phyloP scores from a whole-genome alignment of 2,888 invertebrate genomes.

The Automeris io region DNA sequence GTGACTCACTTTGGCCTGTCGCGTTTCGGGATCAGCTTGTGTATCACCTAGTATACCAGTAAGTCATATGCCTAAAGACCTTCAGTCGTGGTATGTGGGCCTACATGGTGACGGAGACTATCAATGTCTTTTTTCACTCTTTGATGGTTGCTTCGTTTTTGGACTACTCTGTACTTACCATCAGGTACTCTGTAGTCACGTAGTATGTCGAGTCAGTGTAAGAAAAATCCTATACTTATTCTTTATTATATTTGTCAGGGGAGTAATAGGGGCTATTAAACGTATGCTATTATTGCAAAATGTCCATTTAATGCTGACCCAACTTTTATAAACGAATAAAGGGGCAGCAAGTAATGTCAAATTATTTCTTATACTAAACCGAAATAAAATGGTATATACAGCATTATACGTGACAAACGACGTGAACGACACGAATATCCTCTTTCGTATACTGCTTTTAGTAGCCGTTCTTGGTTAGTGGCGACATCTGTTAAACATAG shows the following conservation, averaged over 20 bases:
- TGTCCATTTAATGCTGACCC: conserved; percentile 27
- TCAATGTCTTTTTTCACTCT: too few relatives aligned
- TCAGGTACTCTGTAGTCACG: too few relatives aligned
- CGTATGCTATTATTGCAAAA: conserved; percentile 27
- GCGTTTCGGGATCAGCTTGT: too few relatives aligned
- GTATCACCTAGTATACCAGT: too few relatives aligned
- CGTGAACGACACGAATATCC: conserved; percentile 50
- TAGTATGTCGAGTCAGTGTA: conserved; percentile 8
- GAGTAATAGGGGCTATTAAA: conserved; percentile 28
- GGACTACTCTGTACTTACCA: too few relatives aligned
- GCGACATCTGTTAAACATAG: conserved; percentile 14
- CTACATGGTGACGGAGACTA: too few relatives aligned
- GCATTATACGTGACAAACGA: conserved; percentile 62
- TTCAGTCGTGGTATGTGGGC: too few relatives aligned
- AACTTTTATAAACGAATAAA: conserved; percentile 11
- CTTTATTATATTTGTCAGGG: conserved; percentile 19
- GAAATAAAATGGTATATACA: conserved; percentile 59
- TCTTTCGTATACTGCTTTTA: conserved; percentile 37
- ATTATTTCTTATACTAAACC: conserved; percentile 46
- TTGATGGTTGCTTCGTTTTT: too few relatives aligned
- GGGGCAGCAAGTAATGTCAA: conserved; percentile 39
- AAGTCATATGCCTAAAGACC: too few relatives aligned
- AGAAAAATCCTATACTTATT: conserved; percentile 1
- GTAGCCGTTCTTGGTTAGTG: conserved; percentile 30
- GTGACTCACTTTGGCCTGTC: too few relatives aligned